Base-by-base conservation (phyloP, 2,888 invertebrate species). In the Caenorhabditis zanzibari region DNA sequence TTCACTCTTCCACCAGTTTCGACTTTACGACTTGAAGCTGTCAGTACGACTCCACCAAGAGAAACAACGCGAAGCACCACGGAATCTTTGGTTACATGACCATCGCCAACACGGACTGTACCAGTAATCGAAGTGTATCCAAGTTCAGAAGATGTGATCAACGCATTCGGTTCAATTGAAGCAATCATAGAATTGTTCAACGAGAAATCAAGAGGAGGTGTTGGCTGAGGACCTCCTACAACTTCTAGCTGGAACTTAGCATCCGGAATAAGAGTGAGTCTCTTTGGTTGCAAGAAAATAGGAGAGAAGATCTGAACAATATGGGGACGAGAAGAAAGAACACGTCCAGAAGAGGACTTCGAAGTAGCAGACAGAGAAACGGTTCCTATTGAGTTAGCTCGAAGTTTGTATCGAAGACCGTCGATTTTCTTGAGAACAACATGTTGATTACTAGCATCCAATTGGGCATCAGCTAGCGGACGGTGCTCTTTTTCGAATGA, bases 31-130 rank as follows among this genome's bases (percentile, higher is more conserved):
- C 88, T 79, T 12, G 89, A 86, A 2, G 87, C 81, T 3, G 81
- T 69, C 2, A 90, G 73, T 0, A 72, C 73, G n/a, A 90, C 59
- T 61, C 89, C 89, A n/a, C 74, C 54, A 26, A 90, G 79, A 0
- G 88, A 86, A 19, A 89, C 90, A n/a, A 90, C 90, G 22, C 85
- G 83, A 16, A 90, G 73, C n/a, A 88, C 71, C 1, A 90, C 90
- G 19, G 88, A 68, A 72, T 90, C 88, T 52, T 85, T 80, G 1
- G 88, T 86, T 16, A 85, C 81, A 52, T 85, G 86, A 47, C 83
- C 87, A 63, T 84, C 86, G 41, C 84, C 85, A 22, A 85, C 81
- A 16, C 79, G 69, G 47, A 90, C 82, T n/a, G 86, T 82, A 47
- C 88, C 90, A 10, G 86, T 87, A 26, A 90, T 86, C 2, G 84